Base-by-base conservation (phyloP, 2,113 vertebrate species). In the Tinamus guttatus region DNA sequence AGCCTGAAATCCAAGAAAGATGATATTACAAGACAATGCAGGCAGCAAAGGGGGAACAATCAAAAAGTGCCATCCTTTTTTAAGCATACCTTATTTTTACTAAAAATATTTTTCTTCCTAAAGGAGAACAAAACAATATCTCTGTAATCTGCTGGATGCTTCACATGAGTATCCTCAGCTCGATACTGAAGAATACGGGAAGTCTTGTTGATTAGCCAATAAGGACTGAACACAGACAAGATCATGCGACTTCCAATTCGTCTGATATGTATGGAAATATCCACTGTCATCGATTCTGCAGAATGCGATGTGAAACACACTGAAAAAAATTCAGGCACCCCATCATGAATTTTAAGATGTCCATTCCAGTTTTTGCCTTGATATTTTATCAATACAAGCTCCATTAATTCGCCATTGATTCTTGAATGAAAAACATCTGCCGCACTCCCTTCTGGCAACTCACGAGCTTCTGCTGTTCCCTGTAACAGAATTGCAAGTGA, bases 181-280 rank as follows among this genome's bases (percentile, higher is more conserved):
- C 95, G 94, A 97, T 99, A 99, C 97, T 99, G 99, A 20, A 99
- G 98, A 40, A 99, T 96, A 3, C 99, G 98, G 2, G 98, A 98
- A 1, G 99, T 99, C 95, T 99, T 99, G 96, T 99, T 99, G 97
- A 99, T 99, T 58, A 99, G 98, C 99, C 99, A 99, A 49, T 99
- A 99, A 0, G 99, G 99, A 62, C 99, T 99, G 88, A 98, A 99
- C 45, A 99, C 91, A 1, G 99, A 99, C 41, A 99, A 86, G 80
- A 99, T 81, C 84, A 99, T 49, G 2, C 95, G 97, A 82, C 98
- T 97, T 7, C 97, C 80, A 0, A 87, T n/a, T 8, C 52, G 81
- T 11, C 94, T 91, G 11, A 97, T 94, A 1, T 99, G 99, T 10
- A 99, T 9, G 16, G 96, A 98, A 70, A 99, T 49, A 15, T 99